Percentiles rank a stretch among this genome's conserved stretches.
Evolutionary conservation across 1,140 invertebrate species (phyloP).

Genomic region (Drosophila leontia): DNA sequence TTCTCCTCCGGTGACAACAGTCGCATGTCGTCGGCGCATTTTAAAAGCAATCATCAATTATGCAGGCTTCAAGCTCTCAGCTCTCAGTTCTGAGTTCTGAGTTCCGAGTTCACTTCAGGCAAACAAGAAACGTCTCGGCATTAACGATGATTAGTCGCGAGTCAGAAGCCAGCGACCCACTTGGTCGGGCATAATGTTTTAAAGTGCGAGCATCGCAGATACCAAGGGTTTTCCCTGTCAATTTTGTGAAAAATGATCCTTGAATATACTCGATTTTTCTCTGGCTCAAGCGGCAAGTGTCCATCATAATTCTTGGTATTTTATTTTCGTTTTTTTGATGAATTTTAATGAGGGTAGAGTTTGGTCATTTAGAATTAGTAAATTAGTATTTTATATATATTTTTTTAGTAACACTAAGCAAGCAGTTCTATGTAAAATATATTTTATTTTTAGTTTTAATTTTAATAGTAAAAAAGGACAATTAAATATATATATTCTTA

Average conservation of each 20-base stretch:
- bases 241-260: constrained; percentile 35
- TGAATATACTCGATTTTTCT: neutral
- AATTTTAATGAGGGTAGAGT: neutral
- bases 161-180: constrained; percentile 41
- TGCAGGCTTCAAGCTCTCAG: constrained; percentile 58
- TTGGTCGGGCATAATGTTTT: constrained; percentile 31
- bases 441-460: too few relatives aligned
- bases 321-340: too few relatives aligned
- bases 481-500: too few relatives aligned
- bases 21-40: constrained; percentile 70
- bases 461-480: too few relatives aligned
- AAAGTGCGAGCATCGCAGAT: constrained; percentile 20
- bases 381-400: too few relatives aligned
- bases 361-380: neutral
- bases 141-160: constrained; percentile 48
- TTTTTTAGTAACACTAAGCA: too few relatives aligned
- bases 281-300: neutral
- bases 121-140: constrained; percentile 36
- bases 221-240: constrained; percentile 33
- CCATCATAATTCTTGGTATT: neutral
- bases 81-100: constrained; percentile 6
- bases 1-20: constrained; percentile 69
- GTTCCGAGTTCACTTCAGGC: constrained; percentile 20
- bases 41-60: constrained; percentile 84
- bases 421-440: too few relatives aligned